A percentile compares a stretch with the other conserved stretches of the same genome.
Evolutionary conservation across 2,888 invertebrate genomes (phyloP).

Genomic region (Macrosoma leucophasiata): DNA sequence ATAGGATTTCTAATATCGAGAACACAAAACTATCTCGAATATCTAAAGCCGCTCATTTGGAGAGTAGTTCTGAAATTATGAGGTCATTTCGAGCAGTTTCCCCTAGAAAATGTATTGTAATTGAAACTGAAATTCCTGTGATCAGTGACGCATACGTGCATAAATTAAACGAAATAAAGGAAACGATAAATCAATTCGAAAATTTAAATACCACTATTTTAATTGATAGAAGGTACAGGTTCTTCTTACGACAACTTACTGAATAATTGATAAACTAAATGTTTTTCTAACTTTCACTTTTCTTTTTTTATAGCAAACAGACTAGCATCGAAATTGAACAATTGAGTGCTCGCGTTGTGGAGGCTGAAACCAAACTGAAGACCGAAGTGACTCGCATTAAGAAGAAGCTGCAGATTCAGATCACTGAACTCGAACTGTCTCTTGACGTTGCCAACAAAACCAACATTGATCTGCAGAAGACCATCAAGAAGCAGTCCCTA

Average conservation of each 20-base stretch:
- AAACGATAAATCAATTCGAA: conserved; percentile 79
- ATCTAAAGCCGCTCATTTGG: conserved; percentile 27
- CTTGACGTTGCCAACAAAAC: conserved; percentile 99
- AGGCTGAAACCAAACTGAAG: conserved; percentile 97
- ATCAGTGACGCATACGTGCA: conserved; percentile 75
- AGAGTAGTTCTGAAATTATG: conserved; percentile 28
- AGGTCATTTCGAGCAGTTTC: conserved; percentile 45
- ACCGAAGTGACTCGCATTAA: conserved; percentile 97
- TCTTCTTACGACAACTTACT: neutral
- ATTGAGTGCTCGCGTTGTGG: conserved; percentile 94
- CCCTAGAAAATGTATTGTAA: conserved; percentile 52
- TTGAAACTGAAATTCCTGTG: conserved; percentile 50
- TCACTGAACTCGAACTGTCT: conserved; percentile 96
- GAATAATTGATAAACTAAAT: no score
- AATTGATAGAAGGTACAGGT: conserved; percentile 78
- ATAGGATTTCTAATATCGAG: conserved; percentile 30
- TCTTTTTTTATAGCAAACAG: conserved; percentile 85
- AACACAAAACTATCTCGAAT: conserved; percentile 33
- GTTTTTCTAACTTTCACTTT: no score
- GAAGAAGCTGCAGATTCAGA: conserved; percentile 99
- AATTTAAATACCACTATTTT: conserved; percentile 75
- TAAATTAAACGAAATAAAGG: conserved; percentile 76
- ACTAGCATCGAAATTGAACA: conserved; percentile 98
- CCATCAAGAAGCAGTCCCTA: conserved; percentile 97
- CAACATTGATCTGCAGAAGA: conserved; percentile 97